Conservation (phyloP, 2,113 vertebrate genomes). For the Mellivora capensis region DNA sequence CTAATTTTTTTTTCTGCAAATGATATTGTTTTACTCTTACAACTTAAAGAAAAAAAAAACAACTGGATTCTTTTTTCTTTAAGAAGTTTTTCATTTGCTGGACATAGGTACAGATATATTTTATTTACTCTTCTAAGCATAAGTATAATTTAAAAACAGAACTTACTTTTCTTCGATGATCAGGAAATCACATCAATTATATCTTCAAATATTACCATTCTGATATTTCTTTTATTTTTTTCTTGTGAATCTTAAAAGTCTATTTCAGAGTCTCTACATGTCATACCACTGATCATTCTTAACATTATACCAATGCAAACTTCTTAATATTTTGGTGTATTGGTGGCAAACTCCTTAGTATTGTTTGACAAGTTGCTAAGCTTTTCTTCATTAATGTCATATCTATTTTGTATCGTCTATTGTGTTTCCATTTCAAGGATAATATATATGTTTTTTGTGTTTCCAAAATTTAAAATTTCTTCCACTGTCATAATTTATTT, state of each 20-base stretch:
- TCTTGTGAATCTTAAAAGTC: not conserved
- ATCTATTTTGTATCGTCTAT: not conserved
- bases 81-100: not conserved
- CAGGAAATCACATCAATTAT: not conserved
- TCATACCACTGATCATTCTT: not conserved
- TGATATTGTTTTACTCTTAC: not conserved
- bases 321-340: not conserved
- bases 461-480: not conserved
- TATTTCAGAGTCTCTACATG: not conserved
- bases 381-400: not conserved
- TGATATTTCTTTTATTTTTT: not conserved
- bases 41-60: not conserved
- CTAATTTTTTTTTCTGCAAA: not conserved
- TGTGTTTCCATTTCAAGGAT: not conserved
- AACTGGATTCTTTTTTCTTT: not conserved
- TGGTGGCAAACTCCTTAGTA: not conserved
- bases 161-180: not conserved
- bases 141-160: not conserved
- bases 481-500: not conserved
- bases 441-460: not conserved
- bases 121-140: not conserved
- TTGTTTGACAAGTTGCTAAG: not conserved
- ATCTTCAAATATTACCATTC: not conserved
- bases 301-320: not conserved
- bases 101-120: not conserved